Base-by-base conservation (phyloP, 2,888 invertebrate genomes). In the Cephus pulcher region DNA sequence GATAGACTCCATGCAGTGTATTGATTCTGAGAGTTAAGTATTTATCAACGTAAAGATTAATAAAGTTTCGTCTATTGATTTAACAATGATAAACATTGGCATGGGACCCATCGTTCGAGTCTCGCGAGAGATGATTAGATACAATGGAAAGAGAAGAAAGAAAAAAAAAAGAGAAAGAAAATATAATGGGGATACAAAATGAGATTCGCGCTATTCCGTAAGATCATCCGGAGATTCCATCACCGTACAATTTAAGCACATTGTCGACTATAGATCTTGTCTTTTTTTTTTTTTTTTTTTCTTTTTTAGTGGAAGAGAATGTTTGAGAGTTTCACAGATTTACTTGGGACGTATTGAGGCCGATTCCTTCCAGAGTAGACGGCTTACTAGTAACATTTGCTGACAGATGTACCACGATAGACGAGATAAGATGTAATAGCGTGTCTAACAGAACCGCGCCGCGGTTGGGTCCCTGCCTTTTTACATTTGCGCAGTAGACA, bases 381-480 rank as follows among this genome's bases (percentile, higher is more conserved):
- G 56, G 56, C 56, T 56, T 56, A 56, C 56, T 56, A 56, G 56
- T 23, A 56, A 56, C 56, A 56, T 56, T 23, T 56, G 56, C 56
- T 56, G 56, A 56, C 56, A 56, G 56, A 56, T 56, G 56, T 56
- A 23, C 56, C 56, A 56, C 56, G 56, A 34, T 30, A 34, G 34
- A 71, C 71, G 71, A 71, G 33, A 71, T 32, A 71, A 32, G 71
- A 30, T 34, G 71, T 34, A 32, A 71, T 71, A 34, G 71, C 71
- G 71, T 23, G 71, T 32, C 32, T 71, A 71, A 71, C 33, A 32
- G 76, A 78, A 35, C 75, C 73, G 78, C 75, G 78, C 75, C 75
- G 78, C 78, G 73, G 78, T 78, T 56, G 78, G 78, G 78, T 78
- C 78, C 78, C 78, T 78, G 78, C 78, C 75, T 56, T 56, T 56